Evolutionary conservation across 2,797 vertebrate species (phyloP).

Genomic region (Hippoglossus hippoglossus): DNA sequence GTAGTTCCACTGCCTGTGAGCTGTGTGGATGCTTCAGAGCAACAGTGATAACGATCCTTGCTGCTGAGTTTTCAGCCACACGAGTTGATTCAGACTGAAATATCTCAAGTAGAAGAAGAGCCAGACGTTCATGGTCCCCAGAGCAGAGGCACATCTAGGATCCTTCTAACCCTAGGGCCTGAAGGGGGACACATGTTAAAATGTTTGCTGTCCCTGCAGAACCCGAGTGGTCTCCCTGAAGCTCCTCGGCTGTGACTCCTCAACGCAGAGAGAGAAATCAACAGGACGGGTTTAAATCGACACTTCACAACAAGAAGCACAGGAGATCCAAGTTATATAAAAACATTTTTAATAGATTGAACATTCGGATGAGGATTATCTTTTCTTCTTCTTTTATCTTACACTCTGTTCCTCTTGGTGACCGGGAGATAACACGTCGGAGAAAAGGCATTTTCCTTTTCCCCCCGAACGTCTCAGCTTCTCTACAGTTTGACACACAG

Average conservation of each 20-base stretch:
- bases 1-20: no score
- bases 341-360: slow-evolving; percentile 80
- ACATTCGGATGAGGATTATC: slow-evolving; percentile 78
- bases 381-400: slow-evolving; percentile 51
- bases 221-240: not conserved
- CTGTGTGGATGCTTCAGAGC: no score
- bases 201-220: no score
- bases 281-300: slow-evolving; percentile 7
- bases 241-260: slow-evolving; percentile 3
- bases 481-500: slow-evolving; percentile 64
- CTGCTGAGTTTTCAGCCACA: no score
- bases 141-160: no score
- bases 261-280: slow-evolving; percentile 25
- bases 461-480: slow-evolving; percentile 27
- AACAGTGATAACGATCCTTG: no score
- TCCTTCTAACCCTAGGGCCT: no score
- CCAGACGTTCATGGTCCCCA: no score
- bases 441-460: slow-evolving; percentile 61
- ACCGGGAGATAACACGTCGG: slow-evolving; percentile 48
- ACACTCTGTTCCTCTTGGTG: slow-evolving; percentile 67
- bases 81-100: no score
- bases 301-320: slow-evolving; percentile 32
- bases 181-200: slow-evolving; percentile 1
- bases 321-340: slow-evolving; percentile 52
- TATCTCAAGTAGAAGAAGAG: no score